Evolutionary conservation across 2,888 invertebrate genomes (phyloP).

Genomic region (Himalopsyche kuldschensis): DNA sequence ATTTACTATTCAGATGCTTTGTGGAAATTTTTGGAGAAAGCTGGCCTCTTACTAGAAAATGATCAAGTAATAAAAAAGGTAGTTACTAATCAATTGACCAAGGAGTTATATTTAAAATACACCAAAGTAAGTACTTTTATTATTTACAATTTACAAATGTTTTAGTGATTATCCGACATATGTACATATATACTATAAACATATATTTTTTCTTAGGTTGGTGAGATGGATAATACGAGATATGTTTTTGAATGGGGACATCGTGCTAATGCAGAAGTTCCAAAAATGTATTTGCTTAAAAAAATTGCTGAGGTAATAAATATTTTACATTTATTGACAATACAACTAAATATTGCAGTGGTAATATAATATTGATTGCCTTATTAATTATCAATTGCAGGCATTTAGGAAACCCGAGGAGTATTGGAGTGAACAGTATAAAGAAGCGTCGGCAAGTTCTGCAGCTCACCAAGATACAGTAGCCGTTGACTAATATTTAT

Average conservation of each 20-base stretch:
- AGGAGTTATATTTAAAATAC: conserved; percentile 50
- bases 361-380: background rate
- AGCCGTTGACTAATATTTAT: no score
- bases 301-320: conserved; percentile 57
- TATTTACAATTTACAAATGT: background rate
- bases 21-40: conserved; percentile 53
- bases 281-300: conserved; percentile 53
- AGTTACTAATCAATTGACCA: conserved; percentile 49
- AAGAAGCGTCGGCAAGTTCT: conserved; percentile 16
- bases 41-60: conserved; percentile 51
- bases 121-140: conserved; percentile 46
- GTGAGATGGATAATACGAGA: conserved; percentile 50
- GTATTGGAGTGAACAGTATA: conserved; percentile 34
- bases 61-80: conserved; percentile 48
- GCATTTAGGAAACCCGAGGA: conserved; percentile 28
- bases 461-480: background rate
- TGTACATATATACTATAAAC: background rate
- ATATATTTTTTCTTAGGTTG: conserved; percentile 46
- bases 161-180: background rate
- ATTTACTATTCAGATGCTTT: conserved; percentile 51
- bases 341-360: background rate
- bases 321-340: background rate
- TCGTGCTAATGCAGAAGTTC: conserved; percentile 55
- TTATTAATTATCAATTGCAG: conserved; percentile 14
- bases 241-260: conserved; percentile 59